These are phyloP conservation scores for Rhagoletis zephyria DNA, from an alignment of 1,140 invertebrate genomes.

Conservation along the genomic window DNA sequence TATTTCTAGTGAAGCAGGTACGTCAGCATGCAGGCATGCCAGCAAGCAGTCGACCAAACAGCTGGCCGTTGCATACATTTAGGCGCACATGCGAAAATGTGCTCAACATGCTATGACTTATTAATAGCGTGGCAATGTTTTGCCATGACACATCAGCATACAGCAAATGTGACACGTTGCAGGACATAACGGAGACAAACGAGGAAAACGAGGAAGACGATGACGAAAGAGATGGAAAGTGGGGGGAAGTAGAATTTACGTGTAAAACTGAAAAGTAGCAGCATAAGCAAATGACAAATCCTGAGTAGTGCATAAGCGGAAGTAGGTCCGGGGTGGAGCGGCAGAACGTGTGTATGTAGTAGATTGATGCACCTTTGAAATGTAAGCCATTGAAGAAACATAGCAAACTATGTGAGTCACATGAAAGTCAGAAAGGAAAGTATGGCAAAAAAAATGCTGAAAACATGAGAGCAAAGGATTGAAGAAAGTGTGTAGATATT, in stretches of 20 bases:
- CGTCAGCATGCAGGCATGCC: not conserved
- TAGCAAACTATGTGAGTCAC: not conserved
- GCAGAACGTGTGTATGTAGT: not conserved
- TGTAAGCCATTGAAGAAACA: not conserved
- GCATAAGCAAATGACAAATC: constrained; percentile 24
- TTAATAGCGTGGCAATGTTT: constrained; percentile 40
- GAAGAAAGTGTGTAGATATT: not conserved
- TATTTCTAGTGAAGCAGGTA: not conserved
- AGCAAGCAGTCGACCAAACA: constrained; percentile 14
- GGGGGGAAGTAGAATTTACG: not conserved
- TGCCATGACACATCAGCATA: constrained; percentile 43
- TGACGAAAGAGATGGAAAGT: not conserved
- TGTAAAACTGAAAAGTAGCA: not conserved
- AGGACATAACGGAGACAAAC: not conserved
- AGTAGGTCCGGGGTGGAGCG: not conserved
- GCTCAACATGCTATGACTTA: constrained; percentile 44
- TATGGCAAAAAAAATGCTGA: not conserved
- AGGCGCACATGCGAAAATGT: constrained; percentile 45
- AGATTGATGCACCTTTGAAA: not conserved
- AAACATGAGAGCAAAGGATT: not conserved
- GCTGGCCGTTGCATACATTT: constrained; percentile 42
- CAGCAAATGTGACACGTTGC: not conserved
- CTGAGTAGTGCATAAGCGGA: not conserved
- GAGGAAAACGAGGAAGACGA: not conserved
- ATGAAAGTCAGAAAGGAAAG: not conserved